A percentile compares a stretch with the other conserved stretches of the same genome.
Conservation (phyloP, 2,113 vertebrate species). For the Oryzias woworae region DNA sequence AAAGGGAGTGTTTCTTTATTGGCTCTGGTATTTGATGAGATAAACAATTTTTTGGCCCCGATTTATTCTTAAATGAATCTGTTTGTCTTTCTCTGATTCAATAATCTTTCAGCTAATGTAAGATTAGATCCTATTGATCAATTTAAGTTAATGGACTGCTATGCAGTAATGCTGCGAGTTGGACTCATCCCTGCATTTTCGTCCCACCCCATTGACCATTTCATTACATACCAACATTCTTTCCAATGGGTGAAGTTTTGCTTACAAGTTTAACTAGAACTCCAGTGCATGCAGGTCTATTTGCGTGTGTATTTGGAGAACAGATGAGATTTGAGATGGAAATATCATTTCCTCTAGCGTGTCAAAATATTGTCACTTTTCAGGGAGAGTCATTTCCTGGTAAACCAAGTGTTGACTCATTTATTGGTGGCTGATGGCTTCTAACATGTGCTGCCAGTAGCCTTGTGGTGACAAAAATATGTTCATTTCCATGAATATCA, state of each 20-base stretch:
- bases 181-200: constrained; percentile 38
- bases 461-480: constrained; percentile 40
- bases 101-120: constrained; percentile 22
- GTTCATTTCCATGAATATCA: constrained; percentile 49
- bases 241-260: constrained; percentile 22
- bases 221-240: constrained; percentile 40
- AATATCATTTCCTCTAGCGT: constrained; percentile 46
- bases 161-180: constrained; percentile 31
- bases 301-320: constrained; percentile 10
- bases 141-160: constrained; percentile 44
- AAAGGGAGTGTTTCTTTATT: too few species aligned
- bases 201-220: constrained; percentile 60
- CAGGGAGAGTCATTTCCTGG: constrained; percentile 16
- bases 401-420: constrained; percentile 46
- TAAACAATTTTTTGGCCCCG: too few species aligned
- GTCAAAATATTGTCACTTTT: constrained; percentile 58
- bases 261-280: constrained; percentile 21
- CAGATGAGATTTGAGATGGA: constrained; percentile 14
- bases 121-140: constrained; percentile 45
- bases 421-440: constrained; percentile 66
- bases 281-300: constrained; percentile 1
- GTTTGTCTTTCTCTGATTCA: constrained; percentile 21
- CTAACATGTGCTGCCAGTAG: constrained; percentile 44
- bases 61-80: constrained; percentile 9
- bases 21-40: too few species aligned